Evolutionary conservation across 2,797 vertebrate genomes (phyloP), one percentile per base, ranked within the genome.

Genomic region (Botia kubotai): DNA sequence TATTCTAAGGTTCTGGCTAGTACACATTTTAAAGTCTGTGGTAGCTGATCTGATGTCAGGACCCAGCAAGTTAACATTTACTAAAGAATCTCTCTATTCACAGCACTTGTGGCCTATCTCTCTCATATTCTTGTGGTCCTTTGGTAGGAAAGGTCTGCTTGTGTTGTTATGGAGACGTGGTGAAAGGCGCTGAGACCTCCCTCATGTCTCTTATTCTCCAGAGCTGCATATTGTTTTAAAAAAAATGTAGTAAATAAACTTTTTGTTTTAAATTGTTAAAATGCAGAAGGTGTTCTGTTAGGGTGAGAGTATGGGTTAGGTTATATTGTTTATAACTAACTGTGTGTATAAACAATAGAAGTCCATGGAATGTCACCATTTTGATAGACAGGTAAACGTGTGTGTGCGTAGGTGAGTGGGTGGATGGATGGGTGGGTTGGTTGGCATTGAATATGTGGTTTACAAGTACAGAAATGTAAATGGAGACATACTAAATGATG

Each of bases 161-260:
- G 77, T 86, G 85, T 86, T 84, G 82, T 82, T 79, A 82, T 73
- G 77, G 85, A 84, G 85, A 86, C 43, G 50, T 86, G 82, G 73
- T 86, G 82, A 86, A 84, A 86, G 77, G 82, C 63, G 16, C 80
- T 63, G 69, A 76, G 75, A 81, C 73, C 77, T 84, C 78, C 82
- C 82, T 84, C 92, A 91, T 88, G 90, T 92, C 91, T 89, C 88
- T 87, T 87, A 89, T 91, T 90, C 88, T 93, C 90, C 16, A 58
- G 66, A 70, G 55, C 66, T 2, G 8, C 53, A 71, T 60, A 78
- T 78, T 78, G 76, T 78, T 71, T 17, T 12, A 43, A 77, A 68
- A 77, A 60, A 14, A 60, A 79, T 10, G 4, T 72, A 78, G 62
- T 21, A 17, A 70, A 50, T 5, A 7, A 26, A 26, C 23, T 26